These are phyloP conservation scores for Rhabdornis inornatus DNA, from an alignment of 2,113 vertebrate genomes.

Conservation along the genomic window DNA sequence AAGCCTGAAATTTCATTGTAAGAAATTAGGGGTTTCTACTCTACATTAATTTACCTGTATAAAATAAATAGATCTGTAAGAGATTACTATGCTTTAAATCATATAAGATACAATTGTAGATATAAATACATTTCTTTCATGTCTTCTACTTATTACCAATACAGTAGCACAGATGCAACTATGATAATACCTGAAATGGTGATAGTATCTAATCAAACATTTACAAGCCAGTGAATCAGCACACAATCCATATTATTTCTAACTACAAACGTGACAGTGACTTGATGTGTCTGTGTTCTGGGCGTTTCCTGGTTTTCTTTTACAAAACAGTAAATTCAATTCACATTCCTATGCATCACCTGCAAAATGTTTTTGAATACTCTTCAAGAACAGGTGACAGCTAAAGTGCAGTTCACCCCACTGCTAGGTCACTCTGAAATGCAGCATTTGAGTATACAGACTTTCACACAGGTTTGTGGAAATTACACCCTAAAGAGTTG, in stretches of 20 bases:
- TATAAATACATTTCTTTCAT: not conserved
- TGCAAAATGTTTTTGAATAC: not conserved
- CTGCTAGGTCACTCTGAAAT: not conserved
- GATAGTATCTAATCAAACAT: not conserved
- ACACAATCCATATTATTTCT: not conserved
- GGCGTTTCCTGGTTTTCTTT: not conserved
- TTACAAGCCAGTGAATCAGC: not conserved
- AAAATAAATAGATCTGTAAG: conserved; percentile 19
- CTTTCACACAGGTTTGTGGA: not conserved
- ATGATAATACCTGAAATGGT: not conserved
- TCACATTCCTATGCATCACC: not conserved
- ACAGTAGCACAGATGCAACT: not conserved
- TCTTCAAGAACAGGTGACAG: not conserved
- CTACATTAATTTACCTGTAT: not conserved
- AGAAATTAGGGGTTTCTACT: not conserved
- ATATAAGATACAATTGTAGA: not conserved
- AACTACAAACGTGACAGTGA: not conserved
- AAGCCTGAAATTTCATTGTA: not conserved
- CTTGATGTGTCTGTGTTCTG: not conserved
- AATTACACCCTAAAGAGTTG: not conserved
- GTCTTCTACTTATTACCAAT: not conserved
- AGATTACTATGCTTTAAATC: not conserved
- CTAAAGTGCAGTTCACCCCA: not conserved
- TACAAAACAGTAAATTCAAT: not conserved
- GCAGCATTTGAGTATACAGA: not conserved